Percentiles rank a stretch among this genome's conserved stretches.
phyloP scores from a whole-genome alignment of 2,888 invertebrate genomes.

The Eueremaeus valkanovi region DNA sequence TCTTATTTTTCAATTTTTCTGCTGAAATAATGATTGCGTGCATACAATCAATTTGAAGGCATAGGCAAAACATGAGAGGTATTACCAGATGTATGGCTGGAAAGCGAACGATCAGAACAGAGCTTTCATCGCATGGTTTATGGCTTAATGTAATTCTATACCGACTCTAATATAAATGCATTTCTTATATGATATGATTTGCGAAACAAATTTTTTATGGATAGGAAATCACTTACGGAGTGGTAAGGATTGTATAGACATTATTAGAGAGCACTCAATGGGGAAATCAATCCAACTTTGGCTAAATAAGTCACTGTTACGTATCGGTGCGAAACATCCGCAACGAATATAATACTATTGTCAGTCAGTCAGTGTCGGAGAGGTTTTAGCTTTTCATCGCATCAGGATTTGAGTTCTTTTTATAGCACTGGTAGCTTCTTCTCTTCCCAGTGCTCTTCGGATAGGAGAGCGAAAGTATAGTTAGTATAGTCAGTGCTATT shows the following conservation, averaged over 20 bases:
- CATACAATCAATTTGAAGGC: background rate
- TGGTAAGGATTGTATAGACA: background rate
- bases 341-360: conserved; percentile 8
- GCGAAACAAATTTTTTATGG: conserved; percentile 25
- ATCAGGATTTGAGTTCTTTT: conserved; percentile 13
- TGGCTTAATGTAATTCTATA: conserved; percentile 6
- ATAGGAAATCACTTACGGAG: conserved; percentile 28
- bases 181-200: conserved; percentile 15
- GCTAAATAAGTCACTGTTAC: background rate
- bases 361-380: conserved; percentile 19
- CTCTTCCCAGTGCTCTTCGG: background rate
- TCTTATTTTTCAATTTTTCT: background rate
- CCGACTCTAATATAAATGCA: background rate
- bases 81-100: background rate
- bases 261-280: conserved; percentile 10
- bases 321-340: background rate
- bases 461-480: background rate
- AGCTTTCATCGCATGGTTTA: background rate
- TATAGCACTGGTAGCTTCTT: background rate
- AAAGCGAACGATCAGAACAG: no score
- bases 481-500: no score
- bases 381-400: conserved; percentile 20
- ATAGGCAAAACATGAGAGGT: background rate
- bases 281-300: conserved; percentile 25
- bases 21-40: conserved; percentile 9